Evolutionary conservation across 2,888 invertebrate genomes (phyloP), one percentile per base, ranked within the genome.

Genomic region (Oscheius sp.): DNA sequence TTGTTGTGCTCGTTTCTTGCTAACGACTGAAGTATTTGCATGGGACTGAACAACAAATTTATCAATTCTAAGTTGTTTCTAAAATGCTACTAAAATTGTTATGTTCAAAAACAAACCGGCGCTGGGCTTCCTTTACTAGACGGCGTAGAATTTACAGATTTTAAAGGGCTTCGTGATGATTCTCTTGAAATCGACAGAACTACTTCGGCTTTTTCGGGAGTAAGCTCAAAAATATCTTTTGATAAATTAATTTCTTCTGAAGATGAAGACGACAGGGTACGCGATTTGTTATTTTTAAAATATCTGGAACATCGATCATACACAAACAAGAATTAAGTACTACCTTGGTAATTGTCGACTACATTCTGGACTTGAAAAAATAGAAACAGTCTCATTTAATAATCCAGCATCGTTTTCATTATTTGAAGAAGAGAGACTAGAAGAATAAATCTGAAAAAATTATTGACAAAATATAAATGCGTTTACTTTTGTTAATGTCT

Each of bases 181-280:
- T 25, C 55, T 13, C 13, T 21, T 13, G 25, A 55, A 25, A 13
- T 21, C 3, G 23, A 25, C 7, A 18, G 16, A 13, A 23, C 25
- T 55, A 13, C 23, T 7, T 25, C 25, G 3, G 13, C 61, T 12
- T 35, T 27, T 12, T 52, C 52, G 7, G 25, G 25, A 9, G 66
- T 29, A 46, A 9, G 27, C 18, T 66, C 52, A 35, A 66, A 66
- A 66, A 66, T 66, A 49, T 66, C 66, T 16, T 16, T 49, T 13
- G 66, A 29, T 1, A 13, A 12, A 49, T 52, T 25, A 12, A 41
- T 35, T 35, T 35, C 35, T 3, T 35, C 35, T 35, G 35, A 35
- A 35, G 5, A 35, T 3, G 35, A 3, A 35, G 35, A 35, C 3
- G 35, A 35, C 9, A 35, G 9, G 35, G 9, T 35, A 35, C 5